These are phyloP conservation scores for Dendrolimus houi DNA, from an alignment of 2,888 invertebrate genomes.

Conservation along the genomic window DNA sequence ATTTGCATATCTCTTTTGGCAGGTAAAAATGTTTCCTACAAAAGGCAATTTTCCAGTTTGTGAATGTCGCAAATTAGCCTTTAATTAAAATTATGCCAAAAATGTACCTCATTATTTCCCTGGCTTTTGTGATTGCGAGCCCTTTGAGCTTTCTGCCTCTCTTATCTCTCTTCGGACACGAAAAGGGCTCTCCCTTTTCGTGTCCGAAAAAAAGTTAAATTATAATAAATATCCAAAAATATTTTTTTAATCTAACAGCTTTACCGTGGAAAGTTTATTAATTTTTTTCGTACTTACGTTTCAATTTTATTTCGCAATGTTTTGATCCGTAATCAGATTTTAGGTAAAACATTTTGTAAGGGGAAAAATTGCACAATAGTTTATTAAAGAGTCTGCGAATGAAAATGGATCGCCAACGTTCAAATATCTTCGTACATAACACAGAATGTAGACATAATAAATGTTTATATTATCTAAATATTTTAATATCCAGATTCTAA, in stretches of 20 bases:
- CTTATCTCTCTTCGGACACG: constrained; percentile 43
- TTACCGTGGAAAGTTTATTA: background rate
- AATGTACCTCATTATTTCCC: constrained; percentile 53
- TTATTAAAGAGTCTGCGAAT: too few species aligned
- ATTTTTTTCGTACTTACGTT: too few species aligned
- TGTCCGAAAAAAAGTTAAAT: constrained; percentile 19
- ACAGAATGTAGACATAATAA: too few species aligned
- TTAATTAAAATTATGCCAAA: constrained; percentile 65
- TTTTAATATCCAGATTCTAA: too few species aligned
- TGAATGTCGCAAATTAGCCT: constrained; percentile 56
- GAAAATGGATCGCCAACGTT: too few species aligned
- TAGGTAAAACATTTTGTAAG: too few species aligned
- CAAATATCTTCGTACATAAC: too few species aligned
- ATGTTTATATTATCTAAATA: too few species aligned
- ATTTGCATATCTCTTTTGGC: constrained; percentile 21
- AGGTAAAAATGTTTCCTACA: constrained; percentile 26
- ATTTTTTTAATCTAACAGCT: constrained; percentile 17
- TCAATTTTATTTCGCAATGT: too few species aligned
- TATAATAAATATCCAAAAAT: constrained; percentile 37
- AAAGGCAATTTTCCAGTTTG: constrained; percentile 44
- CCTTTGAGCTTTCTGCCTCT: constrained; percentile 36
- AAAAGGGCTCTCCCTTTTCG: too few species aligned
- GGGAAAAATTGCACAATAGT: too few species aligned
- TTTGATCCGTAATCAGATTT: too few species aligned
- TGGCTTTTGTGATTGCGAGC: constrained; percentile 53